Evolutionary conservation across 2,888 invertebrate species (phyloP), one percentile per base, ranked within the genome.

Genomic region (Campaea margaritaria): DNA sequence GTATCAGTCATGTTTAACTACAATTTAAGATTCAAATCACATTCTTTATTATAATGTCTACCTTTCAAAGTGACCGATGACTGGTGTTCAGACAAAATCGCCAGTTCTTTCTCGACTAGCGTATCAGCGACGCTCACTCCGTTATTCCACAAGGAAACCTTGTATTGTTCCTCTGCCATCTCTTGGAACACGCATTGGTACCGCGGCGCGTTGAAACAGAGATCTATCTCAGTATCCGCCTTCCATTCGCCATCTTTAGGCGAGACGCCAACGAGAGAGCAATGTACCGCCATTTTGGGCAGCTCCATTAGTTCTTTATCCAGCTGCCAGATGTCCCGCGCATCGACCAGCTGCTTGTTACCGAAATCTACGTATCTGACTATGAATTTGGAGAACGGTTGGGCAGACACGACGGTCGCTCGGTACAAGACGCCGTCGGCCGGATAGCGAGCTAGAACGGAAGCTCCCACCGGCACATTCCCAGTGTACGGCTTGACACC

Each of bases 301-400:
- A 96, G 79, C 3, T 91, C 89, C 81, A 95, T 92, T 62, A 96
- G 93, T 61, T 94, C 93, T 46, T 90, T 93, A 69, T 96, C 96
- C 59, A 96, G 87, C 50, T 94, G 94, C 94, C 95, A 96, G 21
- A 96, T 94, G 70, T 95, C 95, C 61, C 87, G 92, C 0, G 91
- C 88, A 45, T 94, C 93, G 0, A 96, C 95, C 0, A 93, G 86
- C 41, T 95, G 94, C 56, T 93, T 93, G 74, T 96, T 96, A 2
- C 97, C 97, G 71, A 95, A 96, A 82, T 97, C 97, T 0, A 97
- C 93, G 75, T 95, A 96, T 27, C 94, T 93, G 0, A 97, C 95
- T 57, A 94, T 93, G 79, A 94, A 95, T 69, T 94, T 94, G 0
- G 93, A 92, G 42, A 91, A 83, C 64, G 93, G 93, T 60, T 94